Conservation (phyloP, 2,888 invertebrate genomes). For the Coelinius sp. region DNA sequence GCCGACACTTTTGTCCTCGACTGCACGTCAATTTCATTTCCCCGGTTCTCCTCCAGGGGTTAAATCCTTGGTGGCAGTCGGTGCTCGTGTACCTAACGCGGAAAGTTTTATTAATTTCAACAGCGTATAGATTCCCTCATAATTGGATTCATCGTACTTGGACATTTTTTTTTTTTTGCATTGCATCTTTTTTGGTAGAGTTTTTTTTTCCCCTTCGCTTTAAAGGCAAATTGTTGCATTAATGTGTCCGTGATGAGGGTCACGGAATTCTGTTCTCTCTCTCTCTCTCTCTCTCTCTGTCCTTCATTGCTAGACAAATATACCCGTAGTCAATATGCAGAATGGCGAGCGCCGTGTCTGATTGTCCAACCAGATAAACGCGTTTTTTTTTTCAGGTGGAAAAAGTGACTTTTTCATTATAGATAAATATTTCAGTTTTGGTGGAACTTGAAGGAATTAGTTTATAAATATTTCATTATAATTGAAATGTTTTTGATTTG, state of each 20-base stretch:
- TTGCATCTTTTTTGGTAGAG: background rate
- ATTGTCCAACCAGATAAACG: constrained; percentile 31
- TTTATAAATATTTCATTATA: background rate
- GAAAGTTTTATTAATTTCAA: constrained; percentile 68
- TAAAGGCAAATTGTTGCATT: constrained; percentile 33
- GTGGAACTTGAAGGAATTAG: background rate
- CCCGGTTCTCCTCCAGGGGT: constrained; percentile 29
- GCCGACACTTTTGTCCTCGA: constrained; percentile 39
- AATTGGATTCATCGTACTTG: constrained; percentile 67
- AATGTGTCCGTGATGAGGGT: constrained; percentile 35
- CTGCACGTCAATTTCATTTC: constrained; percentile 5
- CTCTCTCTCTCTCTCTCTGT: constrained; percentile 53
- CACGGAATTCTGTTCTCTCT: constrained; percentile 36
- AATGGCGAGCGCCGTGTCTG: constrained; percentile 42
- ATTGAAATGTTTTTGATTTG: too few relatives aligned
- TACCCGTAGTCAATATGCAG: constrained; percentile 59
- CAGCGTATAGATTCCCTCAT: constrained; percentile 62
- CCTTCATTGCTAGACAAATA: constrained; percentile 67
- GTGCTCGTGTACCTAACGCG: constrained; percentile 4
- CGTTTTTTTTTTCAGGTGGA: background rate
- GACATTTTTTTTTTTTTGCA: constrained; percentile 1
- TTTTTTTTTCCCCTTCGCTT: constrained; percentile 3
- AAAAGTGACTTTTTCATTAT: constrained; percentile 15
- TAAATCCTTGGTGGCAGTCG: constrained; percentile 15
- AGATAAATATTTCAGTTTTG: constrained; percentile 11